Evolutionary conservation across 2,113 vertebrate species (phyloP).

Genomic region (Willisornis vidua): DNA sequence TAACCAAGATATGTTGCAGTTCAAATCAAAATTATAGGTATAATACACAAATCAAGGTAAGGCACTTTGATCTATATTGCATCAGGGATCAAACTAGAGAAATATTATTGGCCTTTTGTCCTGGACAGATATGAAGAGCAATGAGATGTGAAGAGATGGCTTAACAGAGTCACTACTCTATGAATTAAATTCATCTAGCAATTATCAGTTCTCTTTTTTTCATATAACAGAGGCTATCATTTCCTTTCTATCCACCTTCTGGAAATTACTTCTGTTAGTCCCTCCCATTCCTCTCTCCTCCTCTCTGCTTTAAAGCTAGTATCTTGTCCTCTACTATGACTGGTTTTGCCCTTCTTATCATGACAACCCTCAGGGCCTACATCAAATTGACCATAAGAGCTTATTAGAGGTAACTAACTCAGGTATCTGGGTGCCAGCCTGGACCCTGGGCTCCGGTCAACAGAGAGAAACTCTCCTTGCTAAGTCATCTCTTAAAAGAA

Average conservation of each 20-base stretch:
- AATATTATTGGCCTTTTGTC: constrained; percentile 21
- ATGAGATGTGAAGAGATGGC: not conserved
- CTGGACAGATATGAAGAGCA: not conserved
- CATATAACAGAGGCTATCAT: not conserved
- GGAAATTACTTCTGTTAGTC: not conserved
- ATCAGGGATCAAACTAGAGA: not conserved
- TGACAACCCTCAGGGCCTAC: not conserved
- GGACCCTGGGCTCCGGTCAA: accelerated
- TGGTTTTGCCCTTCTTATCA: not conserved
- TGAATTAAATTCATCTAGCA: not conserved
- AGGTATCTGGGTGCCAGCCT: not conserved
- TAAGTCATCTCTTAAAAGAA: not conserved
- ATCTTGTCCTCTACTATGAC: not conserved
- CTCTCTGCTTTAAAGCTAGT: not conserved
- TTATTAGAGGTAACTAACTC: not conserved
- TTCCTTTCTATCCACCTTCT: not conserved
- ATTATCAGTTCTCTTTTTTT: constrained; percentile 2
- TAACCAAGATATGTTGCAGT: not conserved
- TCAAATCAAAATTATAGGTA: constrained; percentile 1
- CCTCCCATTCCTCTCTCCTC: not conserved
- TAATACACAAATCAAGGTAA: not conserved
- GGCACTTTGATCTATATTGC: not conserved
- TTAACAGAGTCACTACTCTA: not conserved
- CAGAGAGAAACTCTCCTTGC: not conserved
- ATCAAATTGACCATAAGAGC: not conserved